Evolutionary conservation across 2,113 vertebrate species (phyloP).

Genomic region (Nanorana parkeri): DNA sequence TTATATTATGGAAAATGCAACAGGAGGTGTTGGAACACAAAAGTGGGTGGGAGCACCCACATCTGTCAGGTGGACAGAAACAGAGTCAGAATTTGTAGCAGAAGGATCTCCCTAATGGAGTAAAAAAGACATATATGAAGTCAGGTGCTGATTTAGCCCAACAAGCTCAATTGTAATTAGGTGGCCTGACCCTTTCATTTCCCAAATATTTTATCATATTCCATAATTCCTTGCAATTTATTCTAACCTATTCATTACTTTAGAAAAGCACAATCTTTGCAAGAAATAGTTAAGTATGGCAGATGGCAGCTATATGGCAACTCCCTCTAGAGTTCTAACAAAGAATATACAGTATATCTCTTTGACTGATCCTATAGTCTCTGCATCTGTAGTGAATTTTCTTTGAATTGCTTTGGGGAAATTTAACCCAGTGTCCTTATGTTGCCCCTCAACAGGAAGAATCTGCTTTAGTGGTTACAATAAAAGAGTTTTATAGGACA

Average conservation of each 20-base stretch:
- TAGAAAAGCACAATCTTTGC: neutral
- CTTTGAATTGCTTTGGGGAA: neutral
- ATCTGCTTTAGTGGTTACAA: conserved; percentile 4
- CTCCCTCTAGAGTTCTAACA: neutral
- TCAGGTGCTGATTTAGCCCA: too few species aligned
- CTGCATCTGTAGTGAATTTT: conserved; percentile 24
- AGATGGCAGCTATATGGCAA: neutral
- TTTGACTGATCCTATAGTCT: neutral
- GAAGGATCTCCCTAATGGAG: too few species aligned
- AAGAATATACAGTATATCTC: conserved; percentile 3
- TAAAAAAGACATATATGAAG: too few species aligned
- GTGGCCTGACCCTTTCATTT: too few species aligned
- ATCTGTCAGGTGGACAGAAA: too few species aligned
- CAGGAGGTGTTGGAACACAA: too few species aligned
- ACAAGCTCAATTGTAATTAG: too few species aligned
- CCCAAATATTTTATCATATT: too few species aligned
- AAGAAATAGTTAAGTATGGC: neutral
- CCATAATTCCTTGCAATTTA: too few species aligned
- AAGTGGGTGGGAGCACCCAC: too few species aligned
- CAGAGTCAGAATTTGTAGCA: too few species aligned
- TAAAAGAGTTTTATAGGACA: conserved; percentile 10
- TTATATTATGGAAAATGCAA: too few species aligned
- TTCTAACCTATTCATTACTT: neutral
- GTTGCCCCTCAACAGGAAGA: conserved; percentile 33
- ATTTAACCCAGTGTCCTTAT: conserved; percentile 35